Evolutionary conservation across 2,797 vertebrate species (phyloP).

Genomic region (Lindbergichthys nudifrons): DNA sequence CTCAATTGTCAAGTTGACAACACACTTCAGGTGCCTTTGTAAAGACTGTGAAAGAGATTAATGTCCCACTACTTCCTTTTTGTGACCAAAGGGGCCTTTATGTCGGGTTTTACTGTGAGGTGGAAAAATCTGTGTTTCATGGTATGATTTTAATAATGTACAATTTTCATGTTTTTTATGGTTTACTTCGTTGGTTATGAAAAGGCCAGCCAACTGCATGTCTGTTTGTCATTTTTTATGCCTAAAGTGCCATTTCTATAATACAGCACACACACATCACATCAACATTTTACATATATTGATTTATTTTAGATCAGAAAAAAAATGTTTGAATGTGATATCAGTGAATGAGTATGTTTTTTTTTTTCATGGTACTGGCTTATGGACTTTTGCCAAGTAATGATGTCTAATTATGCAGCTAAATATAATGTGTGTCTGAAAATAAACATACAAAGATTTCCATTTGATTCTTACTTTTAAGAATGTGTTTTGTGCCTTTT

Average conservation of each 20-base stretch:
- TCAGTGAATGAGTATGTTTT: background rate
- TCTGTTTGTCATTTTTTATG: background rate
- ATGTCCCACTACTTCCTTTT: slow-evolving; percentile 1
- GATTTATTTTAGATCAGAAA: background rate
- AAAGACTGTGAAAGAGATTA: background rate
- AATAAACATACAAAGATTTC: slow-evolving; percentile 30
- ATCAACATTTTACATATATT: background rate
- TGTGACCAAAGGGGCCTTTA: slow-evolving; percentile 1
- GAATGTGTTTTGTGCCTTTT: background rate
- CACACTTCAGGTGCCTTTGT: slow-evolving; percentile 21
- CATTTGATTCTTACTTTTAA: background rate
- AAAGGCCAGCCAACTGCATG: background rate
- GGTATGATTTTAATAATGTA: slow-evolving; percentile 11
- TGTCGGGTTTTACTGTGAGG: slow-evolving; percentile 9
- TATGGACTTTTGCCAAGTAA: slow-evolving; percentile 11
- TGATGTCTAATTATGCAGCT: background rate
- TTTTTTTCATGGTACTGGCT: background rate
- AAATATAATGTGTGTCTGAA: slow-evolving; percentile 22
- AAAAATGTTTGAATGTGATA: background rate
- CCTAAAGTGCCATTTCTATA: slow-evolving; percentile 19
- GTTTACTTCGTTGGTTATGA: background rate
- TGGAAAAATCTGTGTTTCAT: slow-evolving; percentile 24
- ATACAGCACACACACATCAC: background rate
- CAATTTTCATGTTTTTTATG: background rate
- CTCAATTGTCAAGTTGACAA: slow-evolving; percentile 11